phyloP scores from a whole-genome alignment of 2,888 invertebrate genomes.

The Eupithecia subfuscata region DNA sequence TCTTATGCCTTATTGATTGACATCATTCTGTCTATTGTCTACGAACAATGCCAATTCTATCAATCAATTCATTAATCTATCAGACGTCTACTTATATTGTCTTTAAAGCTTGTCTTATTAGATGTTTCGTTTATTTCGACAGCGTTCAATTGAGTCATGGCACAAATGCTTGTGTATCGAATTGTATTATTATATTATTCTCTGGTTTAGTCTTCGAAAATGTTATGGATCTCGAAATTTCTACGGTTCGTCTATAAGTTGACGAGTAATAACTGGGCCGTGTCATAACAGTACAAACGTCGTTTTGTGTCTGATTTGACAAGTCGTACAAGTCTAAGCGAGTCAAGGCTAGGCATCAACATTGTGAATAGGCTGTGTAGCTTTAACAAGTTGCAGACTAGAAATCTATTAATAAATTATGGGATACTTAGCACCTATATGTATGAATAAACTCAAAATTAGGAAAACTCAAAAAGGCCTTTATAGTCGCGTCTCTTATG shows the following conservation, averaged over 20 bases:
- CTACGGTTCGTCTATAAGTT: not conserved
- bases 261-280: no score
- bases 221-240: not conserved
- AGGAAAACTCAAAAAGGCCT: not conserved
- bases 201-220: not conserved
- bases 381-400: no score
- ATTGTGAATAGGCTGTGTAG: not conserved
- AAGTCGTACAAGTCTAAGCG: not conserved
- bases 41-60: conserved; percentile 54
- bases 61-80: conserved; percentile 55
- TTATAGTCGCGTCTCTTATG: conserved; percentile 43
- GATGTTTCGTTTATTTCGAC: conserved; percentile 47
- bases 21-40: conserved; percentile 47
- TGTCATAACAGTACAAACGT: not conserved
- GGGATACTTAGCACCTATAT: no score
- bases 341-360: not conserved
- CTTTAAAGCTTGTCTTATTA: conserved; percentile 36
- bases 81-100: conserved; percentile 49
- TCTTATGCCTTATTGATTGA: conserved; percentile 47
- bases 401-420: not conserved
- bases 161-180: conserved; percentile 16
- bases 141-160: conserved; percentile 14
- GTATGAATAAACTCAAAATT: not conserved
- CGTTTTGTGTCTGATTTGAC: not conserved
- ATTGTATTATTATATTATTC: not conserved